Conservation (phyloP, 2,113 vertebrate genomes). For the Urocitellus parryii region DNA sequence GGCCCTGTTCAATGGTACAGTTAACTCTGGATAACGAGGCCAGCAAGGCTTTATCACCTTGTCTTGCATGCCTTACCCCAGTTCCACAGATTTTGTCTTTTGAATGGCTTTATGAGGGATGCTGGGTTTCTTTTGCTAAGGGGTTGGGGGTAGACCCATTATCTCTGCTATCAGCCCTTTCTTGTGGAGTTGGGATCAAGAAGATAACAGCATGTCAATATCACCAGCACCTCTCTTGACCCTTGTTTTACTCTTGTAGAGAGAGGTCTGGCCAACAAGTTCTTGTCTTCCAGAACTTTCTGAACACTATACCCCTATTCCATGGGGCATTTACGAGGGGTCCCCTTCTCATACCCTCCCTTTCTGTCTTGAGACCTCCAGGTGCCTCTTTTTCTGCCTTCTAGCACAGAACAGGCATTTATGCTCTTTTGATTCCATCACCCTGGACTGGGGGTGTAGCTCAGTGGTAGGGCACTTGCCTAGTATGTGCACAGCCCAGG, state of each 20-base stretch:
- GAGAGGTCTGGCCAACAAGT: background rate
- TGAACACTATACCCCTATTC: background rate
- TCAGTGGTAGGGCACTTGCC: no score
- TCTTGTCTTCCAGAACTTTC: background rate
- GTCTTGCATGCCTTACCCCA: background rate
- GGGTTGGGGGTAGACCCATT: background rate
- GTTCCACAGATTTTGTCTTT: background rate
- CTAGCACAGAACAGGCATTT: background rate
- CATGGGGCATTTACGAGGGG: background rate
- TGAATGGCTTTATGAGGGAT: background rate
- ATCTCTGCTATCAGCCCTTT: background rate
- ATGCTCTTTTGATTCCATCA: background rate
- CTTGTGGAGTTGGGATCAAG: background rate
- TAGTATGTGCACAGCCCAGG: no score
- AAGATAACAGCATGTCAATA: background rate
- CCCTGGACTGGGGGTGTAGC: no score
- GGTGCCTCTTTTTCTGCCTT: background rate
- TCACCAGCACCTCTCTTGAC: background rate
- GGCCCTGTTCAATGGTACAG: background rate
- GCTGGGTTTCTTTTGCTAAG: background rate
- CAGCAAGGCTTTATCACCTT: background rate
- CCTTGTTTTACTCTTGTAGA: background rate
- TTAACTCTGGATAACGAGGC: background rate
- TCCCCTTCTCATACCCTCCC: background rate
- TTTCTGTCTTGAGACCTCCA: background rate